phyloP scores from a whole-genome alignment of 2,113 vertebrate genomes.

The Menidia beryllina region DNA sequence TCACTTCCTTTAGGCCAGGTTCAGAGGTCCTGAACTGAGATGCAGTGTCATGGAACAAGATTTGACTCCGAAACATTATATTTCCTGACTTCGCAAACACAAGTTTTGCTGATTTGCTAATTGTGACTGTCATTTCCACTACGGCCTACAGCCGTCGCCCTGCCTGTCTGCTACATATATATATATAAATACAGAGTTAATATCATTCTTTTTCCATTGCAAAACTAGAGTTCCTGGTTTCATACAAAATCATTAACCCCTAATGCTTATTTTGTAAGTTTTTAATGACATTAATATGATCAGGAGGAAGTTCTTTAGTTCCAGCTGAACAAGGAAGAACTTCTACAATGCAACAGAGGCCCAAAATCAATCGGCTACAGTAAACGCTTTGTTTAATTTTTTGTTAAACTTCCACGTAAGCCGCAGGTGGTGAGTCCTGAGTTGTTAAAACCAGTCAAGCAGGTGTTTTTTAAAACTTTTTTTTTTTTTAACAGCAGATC shows the following conservation, averaged over 20 bases:
- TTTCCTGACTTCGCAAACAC: slow-evolving; percentile 35
- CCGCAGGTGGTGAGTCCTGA: no score
- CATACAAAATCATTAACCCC: not conserved
- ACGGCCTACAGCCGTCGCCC: no score
- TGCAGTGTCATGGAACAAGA: slow-evolving; percentile 31
- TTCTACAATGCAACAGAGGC: slow-evolving; percentile 6
- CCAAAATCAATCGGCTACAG: no score
- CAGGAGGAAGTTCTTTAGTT: no score
- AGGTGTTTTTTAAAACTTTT: not conserved
- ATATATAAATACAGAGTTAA: not conserved
- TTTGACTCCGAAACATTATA: slow-evolving; percentile 51
- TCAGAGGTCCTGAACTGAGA: slow-evolving; percentile 49
- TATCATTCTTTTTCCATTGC: not conserved
- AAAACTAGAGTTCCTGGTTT: not conserved
- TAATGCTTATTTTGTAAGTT: not conserved
- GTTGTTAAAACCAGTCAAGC: not conserved
- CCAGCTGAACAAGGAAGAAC: not conserved
- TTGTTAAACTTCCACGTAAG: not conserved
- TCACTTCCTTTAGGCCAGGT: slow-evolving; percentile 55
- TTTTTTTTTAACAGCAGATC: not conserved
- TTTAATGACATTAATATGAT: no score
- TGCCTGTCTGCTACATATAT: not conserved
- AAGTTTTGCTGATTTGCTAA: slow-evolving; percentile 13
- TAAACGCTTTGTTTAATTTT: not conserved
- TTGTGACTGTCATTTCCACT: slow-evolving; percentile 7